Conservation (phyloP, 2,113 vertebrate species). For the Xiphophorus hellerii region DNA sequence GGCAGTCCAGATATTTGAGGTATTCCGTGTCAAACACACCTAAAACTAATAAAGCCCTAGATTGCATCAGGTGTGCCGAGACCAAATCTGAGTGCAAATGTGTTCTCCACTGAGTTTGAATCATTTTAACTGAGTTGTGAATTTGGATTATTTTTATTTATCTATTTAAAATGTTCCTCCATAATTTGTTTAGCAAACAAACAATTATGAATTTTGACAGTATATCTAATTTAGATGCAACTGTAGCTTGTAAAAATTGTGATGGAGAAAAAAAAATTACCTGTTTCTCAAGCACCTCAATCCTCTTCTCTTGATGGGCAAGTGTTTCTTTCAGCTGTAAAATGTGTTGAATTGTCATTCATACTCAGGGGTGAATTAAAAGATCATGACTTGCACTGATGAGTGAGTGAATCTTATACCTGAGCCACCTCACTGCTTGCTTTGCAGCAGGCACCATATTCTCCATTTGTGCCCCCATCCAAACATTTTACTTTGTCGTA, state of each 20-base stretch:
- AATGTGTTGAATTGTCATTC: conserved; percentile 10
- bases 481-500: conserved; percentile 67
- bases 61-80: too few species aligned
- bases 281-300: conserved; percentile 81
- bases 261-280: conserved; percentile 52
- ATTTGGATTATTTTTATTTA: too few species aligned
- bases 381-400: background rate
- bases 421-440: conserved; percentile 67
- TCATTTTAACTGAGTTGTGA: too few species aligned
- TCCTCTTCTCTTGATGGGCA: conserved; percentile 70
- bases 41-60: too few species aligned
- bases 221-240: background rate
- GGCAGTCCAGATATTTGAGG: too few species aligned
- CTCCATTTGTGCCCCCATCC: conserved; percentile 69
- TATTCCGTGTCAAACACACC: too few species aligned
- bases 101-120: too few species aligned
- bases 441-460: conserved; percentile 77
- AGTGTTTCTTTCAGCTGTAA: conserved; percentile 77
- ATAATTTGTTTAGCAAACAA: background rate
- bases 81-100: too few species aligned
- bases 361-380: background rate
- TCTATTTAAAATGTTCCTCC: too few species aligned
- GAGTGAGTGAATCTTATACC: conserved; percentile 54
- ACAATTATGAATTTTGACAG: background rate
- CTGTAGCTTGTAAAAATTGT: background rate